These are phyloP conservation scores for Vireo altiloquus DNA, from an alignment of 2,113 vertebrate genomes.

Conservation along the genomic window DNA sequence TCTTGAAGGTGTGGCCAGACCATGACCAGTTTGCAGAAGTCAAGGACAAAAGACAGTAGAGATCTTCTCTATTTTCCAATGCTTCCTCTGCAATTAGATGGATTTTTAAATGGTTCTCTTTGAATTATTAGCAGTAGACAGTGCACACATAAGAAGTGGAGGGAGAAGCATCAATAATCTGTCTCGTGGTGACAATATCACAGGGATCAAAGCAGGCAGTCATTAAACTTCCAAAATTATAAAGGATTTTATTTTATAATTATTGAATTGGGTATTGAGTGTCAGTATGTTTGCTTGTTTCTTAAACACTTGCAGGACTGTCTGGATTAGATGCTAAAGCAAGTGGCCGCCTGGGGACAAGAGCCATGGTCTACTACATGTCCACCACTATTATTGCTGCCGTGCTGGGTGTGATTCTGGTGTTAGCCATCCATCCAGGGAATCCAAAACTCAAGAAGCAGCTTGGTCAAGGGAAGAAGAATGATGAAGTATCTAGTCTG, in stretches of 20 bases:
- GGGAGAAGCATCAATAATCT: not conserved
- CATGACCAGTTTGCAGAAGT: not conserved
- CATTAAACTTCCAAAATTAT: not conserved
- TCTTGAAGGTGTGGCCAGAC: not conserved
- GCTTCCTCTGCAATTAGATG: not conserved
- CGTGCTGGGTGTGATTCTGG: constrained; percentile 93
- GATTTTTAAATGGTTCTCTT: not conserved
- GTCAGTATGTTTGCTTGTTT: not conserved
- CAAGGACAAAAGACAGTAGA: not conserved
- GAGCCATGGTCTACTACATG: constrained; percentile 99
- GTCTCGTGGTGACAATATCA: not conserved
- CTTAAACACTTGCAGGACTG: constrained; percentile 77
- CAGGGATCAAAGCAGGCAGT: not conserved
- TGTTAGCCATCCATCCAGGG: constrained; percentile 94
- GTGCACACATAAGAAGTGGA: not conserved
- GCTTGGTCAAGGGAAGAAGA: constrained; percentile 90
- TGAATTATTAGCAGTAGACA: not conserved
- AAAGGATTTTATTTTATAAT: not conserved
- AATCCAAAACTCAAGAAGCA: constrained; percentile 94
- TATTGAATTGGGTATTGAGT: not conserved
- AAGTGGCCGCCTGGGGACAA: constrained; percentile 92
- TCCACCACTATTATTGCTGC: constrained; percentile 95
- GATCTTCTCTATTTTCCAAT: not conserved
- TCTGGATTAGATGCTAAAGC: constrained; percentile 96
- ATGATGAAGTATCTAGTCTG: constrained; percentile 95